Conservation (phyloP, 2,113 vertebrate genomes). For the Athene cunicularia region DNA sequence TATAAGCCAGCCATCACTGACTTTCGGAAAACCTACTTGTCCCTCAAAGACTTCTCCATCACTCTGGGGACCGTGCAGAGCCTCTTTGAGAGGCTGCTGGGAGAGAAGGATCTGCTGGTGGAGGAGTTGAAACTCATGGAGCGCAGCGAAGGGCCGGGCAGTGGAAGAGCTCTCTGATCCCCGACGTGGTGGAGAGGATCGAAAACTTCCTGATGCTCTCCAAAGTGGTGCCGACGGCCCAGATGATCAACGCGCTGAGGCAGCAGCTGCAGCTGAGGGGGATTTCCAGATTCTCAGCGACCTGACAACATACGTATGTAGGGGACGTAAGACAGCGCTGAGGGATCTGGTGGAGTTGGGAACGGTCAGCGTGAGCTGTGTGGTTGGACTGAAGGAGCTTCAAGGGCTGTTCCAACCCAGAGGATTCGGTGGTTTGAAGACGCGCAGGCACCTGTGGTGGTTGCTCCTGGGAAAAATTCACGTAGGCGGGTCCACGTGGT, state of each 20-base stretch:
- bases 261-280: not conserved
- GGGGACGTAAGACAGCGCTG: not conserved
- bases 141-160: not conserved
- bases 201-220: not conserved
- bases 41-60: not conserved
- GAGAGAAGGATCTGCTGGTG: not conserved
- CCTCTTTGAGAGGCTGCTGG: not conserved
- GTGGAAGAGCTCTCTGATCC: fast-evolving
- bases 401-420: too few species aligned
- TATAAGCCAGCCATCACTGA: not conserved
- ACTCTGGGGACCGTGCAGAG: not conserved
- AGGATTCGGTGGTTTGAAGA: too few species aligned
- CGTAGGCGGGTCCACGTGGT: not conserved
- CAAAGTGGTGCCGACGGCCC: not conserved
- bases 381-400: not conserved
- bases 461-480: not conserved
- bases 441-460: not conserved
- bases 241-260: not conserved
- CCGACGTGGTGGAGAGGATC: not conserved
- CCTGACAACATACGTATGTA: not conserved
- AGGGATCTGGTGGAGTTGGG: not conserved
- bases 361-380: too few species aligned
- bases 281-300: not conserved
- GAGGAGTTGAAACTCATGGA: not conserved
- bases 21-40: not conserved